Percentiles rank a stretch among this genome's conserved stretches.
Evolutionary conservation across 1,140 invertebrate species (phyloP).

Genomic region (Zaprionus gabonicus): DNA sequence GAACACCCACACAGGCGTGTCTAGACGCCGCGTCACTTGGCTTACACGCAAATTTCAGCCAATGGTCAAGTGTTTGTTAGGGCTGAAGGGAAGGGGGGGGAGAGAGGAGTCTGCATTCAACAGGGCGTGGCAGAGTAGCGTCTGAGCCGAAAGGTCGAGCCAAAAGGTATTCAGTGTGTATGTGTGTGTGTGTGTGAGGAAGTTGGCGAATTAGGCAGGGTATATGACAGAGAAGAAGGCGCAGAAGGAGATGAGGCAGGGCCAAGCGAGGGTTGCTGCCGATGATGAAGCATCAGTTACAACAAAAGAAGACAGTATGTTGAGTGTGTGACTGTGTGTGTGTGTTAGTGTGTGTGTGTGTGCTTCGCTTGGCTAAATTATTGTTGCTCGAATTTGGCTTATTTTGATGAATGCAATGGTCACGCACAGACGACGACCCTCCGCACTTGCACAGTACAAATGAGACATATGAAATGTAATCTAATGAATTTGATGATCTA

Average conservation of each 20-base stretch:
- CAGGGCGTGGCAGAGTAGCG: not conserved
- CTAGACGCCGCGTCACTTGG: conserved; percentile 15
- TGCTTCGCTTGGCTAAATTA: conserved; percentile 36
- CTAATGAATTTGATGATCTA: conserved; percentile 82
- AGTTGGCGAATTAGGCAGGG: not conserved
- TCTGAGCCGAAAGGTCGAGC: not conserved
- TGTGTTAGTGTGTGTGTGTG: conserved; percentile 18
- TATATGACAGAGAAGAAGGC: not conserved
- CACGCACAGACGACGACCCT: conserved; percentile 52
- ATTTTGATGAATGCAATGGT: conserved; percentile 62
- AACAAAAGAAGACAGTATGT: conserved; percentile 36
- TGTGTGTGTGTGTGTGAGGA: not conserved
- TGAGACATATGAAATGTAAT: conserved; percentile 80
- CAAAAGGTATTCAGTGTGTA: not conserved
- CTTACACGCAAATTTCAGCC: conserved; percentile 39
- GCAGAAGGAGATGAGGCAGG: not conserved
- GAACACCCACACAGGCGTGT: conserved; percentile 35
- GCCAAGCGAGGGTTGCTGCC: conserved; percentile 1
- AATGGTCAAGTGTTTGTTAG: conserved; percentile 54
- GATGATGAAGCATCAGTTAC: conserved; percentile 46
- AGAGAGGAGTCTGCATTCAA: conserved; percentile 6
- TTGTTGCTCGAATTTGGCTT: conserved; percentile 53
- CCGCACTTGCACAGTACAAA: conserved; percentile 27
- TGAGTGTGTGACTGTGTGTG: conserved; percentile 21
- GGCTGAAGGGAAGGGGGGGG: not conserved